These are phyloP conservation scores for Xanthorhoe designata DNA, from an alignment of 2,888 invertebrate genomes.

Conservation along the genomic window DNA sequence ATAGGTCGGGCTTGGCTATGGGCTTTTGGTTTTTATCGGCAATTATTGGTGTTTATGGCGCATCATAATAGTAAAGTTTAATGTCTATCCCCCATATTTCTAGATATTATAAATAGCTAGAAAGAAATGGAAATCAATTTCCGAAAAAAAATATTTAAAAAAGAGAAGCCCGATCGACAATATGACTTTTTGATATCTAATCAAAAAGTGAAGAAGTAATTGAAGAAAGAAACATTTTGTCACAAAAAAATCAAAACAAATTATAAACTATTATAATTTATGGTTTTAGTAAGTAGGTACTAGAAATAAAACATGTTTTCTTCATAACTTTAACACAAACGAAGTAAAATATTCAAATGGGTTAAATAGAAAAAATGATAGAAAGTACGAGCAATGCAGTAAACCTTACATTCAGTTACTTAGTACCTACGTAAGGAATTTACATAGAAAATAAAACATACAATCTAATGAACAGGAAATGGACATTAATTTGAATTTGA, in stretches of 20 bases:
- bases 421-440: conserved; percentile 13
- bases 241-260: neutral
- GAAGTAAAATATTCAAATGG: too few relatives aligned
- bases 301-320: too few relatives aligned
- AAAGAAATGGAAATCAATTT: neutral
- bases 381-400: neutral
- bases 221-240: neutral
- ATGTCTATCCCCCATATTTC: neutral
- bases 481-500: conserved; percentile 40
- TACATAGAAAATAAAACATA: conserved; percentile 34
- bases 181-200: too few relatives aligned
- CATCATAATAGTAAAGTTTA: conserved; percentile 4
- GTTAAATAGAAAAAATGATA: neutral
- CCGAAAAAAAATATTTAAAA: too few relatives aligned
- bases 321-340: too few relatives aligned
- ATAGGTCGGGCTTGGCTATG: conserved; percentile 1
- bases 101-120: neutral
- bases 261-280: too few relatives aligned
- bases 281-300: too few relatives aligned
- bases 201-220: too few relatives aligned
- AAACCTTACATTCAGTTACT: conserved; percentile 2
- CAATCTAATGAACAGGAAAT: conserved; percentile 30
- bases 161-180: too few relatives aligned
- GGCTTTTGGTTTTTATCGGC: conserved; percentile 4
- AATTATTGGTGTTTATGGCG: conserved; percentile 8